Percentiles rank a stretch among this genome's conserved stretches.
Conservation (phyloP, 2,113 vertebrate genomes). For the Pachypanchax playfairii region DNA sequence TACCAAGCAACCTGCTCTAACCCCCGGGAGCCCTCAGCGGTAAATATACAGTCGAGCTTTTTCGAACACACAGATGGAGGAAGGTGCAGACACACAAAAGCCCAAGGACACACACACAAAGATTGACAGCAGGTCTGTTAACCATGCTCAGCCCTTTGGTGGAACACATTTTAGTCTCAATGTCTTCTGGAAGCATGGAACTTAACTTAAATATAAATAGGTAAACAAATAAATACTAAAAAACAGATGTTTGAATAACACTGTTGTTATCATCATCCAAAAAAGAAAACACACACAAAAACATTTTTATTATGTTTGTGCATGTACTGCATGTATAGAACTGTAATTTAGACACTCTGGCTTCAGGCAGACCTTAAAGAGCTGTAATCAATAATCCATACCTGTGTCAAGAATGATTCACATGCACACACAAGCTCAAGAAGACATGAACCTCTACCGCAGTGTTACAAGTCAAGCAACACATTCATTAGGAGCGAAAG, state of each 20-base stretch:
- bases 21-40: conserved; percentile 49
- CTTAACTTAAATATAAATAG: too few relatives aligned
- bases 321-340: too few relatives aligned
- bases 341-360: conserved; percentile 55
- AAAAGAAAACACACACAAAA: too few relatives aligned
- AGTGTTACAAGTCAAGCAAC: conserved; percentile 6
- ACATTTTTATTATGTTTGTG: too few relatives aligned
- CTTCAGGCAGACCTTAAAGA: conserved; percentile 63
- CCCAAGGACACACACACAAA: conserved; percentile 31
- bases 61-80: conserved; percentile 15
- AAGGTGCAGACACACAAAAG: conserved; percentile 28
- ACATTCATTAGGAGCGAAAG: too few relatives aligned
- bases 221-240: too few relatives aligned
- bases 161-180: conserved; percentile 23
- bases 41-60: conserved; percentile 64
- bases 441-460: background rate
- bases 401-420: conserved; percentile 45
- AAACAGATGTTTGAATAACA: too few relatives aligned
- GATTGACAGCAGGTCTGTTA: conserved; percentile 41
- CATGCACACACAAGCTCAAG: conserved; percentile 1
- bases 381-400: conserved; percentile 75
- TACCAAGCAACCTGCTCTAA: conserved; percentile 44
- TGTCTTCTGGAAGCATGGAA: too few relatives aligned
- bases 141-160: too few relatives aligned
- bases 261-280: too few relatives aligned